Evolutionary conservation across 1,140 invertebrate genomes (phyloP).

Genomic region (Elymnias hypermnestra): DNA sequence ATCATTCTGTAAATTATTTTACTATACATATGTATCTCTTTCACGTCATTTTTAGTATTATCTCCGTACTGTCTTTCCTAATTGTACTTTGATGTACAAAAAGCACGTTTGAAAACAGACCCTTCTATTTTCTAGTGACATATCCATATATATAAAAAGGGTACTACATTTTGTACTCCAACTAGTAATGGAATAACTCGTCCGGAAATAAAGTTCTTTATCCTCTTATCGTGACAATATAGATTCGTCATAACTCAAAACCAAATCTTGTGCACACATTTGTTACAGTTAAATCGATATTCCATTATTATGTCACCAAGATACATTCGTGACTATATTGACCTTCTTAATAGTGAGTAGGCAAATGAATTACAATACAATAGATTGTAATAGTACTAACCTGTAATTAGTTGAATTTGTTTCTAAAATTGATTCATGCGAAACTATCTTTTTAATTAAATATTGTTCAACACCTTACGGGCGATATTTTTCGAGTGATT

Average conservation of each 20-base stretch:
- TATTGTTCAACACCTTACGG: no score
- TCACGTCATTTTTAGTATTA: no score
- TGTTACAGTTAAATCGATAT: slow-evolving; percentile 15
- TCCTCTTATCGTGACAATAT: slow-evolving; percentile 1
- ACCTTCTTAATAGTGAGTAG: slow-evolving; percentile 53
- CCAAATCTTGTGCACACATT: not conserved
- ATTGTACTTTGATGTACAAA: no score
- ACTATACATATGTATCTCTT: no score
- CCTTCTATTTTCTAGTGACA: no score
- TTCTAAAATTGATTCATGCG: slow-evolving; percentile 9
- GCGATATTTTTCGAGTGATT: no score
- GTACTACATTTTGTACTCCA: no score
- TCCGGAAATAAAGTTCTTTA: slow-evolving; percentile 4
- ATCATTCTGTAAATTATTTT: no score
- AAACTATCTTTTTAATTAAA: not conserved
- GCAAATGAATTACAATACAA: slow-evolving; percentile 67
- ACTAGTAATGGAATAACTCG: not conserved
- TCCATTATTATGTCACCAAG: slow-evolving; percentile 30
- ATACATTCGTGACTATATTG: slow-evolving; percentile 49
- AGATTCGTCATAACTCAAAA: slow-evolving; percentile 5
- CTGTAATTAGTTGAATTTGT: slow-evolving; percentile 50
- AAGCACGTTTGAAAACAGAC: no score
- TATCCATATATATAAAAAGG: no score
- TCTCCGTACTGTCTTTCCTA: no score
- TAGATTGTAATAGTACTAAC: slow-evolving; percentile 40